Conservation (phyloP, 2,113 vertebrate genomes). For the Platysteira castanea region DNA sequence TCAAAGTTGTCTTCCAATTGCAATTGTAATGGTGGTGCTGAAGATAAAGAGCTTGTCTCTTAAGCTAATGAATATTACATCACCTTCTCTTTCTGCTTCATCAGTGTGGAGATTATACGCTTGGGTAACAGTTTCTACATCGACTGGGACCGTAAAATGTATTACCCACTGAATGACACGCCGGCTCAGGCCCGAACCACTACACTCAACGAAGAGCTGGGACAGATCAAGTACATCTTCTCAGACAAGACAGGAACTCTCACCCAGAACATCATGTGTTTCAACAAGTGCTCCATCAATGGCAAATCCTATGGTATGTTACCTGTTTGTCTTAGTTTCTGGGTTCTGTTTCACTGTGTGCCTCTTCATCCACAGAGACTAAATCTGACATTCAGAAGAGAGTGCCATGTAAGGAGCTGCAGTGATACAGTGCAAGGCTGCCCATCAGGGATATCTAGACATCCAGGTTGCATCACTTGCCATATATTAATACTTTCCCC, state of each 20-base stretch:
- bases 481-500: background rate
- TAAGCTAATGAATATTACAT: background rate
- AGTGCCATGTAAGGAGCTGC: background rate
- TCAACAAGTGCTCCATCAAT: slow-evolving; percentile 91
- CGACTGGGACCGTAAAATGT: slow-evolving; percentile 96
- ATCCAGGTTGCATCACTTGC: background rate
- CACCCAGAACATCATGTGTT: slow-evolving; percentile 96
- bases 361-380: background rate
- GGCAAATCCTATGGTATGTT: slow-evolving; percentile 84
- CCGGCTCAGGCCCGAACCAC: slow-evolving; percentile 91
- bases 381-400: background rate
- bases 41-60: background rate
- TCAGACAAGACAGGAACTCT: slow-evolving; percentile 97
- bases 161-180: slow-evolving; percentile 79
- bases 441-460: background rate
- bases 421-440: background rate
- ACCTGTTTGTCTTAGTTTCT: background rate
- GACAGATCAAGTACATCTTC: slow-evolving; percentile 95
- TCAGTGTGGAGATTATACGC: slow-evolving; percentile 93
- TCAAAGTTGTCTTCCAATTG: background rate
- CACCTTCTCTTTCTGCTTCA: background rate
- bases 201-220: slow-evolving; percentile 94
- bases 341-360: background rate
- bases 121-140: slow-evolving; percentile 95
- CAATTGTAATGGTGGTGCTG: background rate